Evolutionary conservation across 2,888 invertebrate genomes (phyloP).

Genomic region (Hydraecia micacea): DNA sequence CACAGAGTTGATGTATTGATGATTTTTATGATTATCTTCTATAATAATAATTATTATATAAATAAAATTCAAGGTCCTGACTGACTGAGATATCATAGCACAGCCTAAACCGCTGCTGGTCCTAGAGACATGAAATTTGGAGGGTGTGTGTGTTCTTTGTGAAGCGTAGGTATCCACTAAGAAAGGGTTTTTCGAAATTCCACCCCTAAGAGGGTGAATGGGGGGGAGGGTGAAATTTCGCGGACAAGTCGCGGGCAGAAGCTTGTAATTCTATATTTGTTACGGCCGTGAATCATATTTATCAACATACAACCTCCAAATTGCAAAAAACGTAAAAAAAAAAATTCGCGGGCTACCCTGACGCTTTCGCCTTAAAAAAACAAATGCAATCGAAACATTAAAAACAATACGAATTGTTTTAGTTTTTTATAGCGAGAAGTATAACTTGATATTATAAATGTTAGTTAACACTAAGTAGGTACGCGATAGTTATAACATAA

Average conservation of each 20-base stretch:
- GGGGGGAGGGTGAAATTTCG: too few species aligned
- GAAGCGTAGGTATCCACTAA: too few species aligned
- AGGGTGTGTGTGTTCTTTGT: too few species aligned
- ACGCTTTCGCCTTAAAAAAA: constrained; percentile 2
- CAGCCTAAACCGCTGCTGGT: too few species aligned
- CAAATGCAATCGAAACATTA: constrained; percentile 9
- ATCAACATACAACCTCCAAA: not conserved
- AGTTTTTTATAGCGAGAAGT: not conserved
- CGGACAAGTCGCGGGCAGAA: too few species aligned
- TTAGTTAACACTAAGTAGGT: constrained; percentile 20
- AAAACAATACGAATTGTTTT: constrained; percentile 2
- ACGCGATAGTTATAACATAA: constrained; percentile 36
- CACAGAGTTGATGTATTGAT: not conserved
- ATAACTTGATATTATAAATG: not conserved
- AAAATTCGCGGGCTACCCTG: not conserved
- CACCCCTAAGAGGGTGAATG: too few species aligned
- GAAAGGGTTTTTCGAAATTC: too few species aligned
- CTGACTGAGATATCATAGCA: too few species aligned
- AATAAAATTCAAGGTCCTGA: too few species aligned
- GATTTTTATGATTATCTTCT: not conserved
- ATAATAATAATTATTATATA: too few species aligned
- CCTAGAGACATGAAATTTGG: too few species aligned
- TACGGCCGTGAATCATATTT: not conserved
- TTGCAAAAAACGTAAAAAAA: not conserved
- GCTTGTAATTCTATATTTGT: not conserved